Percentiles rank a stretch among this genome's conserved stretches.
These are phyloP conservation scores for Reticulitermes speratus DNA, from an alignment of 1,140 invertebrate species.

Conservation along the genomic window DNA sequence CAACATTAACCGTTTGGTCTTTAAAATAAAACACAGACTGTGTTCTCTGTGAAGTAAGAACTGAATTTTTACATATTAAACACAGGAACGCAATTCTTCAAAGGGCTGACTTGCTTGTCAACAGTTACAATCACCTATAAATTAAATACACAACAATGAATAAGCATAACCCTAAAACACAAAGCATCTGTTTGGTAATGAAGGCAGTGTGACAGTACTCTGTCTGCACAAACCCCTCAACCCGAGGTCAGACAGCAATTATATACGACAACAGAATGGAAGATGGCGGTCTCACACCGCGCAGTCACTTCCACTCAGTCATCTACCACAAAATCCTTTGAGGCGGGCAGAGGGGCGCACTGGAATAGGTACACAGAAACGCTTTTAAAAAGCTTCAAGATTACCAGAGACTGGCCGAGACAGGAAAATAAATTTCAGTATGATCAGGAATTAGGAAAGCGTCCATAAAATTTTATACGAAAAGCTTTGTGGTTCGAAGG, in stretches of 20 bases:
- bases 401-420: not conserved
- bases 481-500: not conserved
- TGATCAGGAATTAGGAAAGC: not conserved
- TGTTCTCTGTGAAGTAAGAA: no score
- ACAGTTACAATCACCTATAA: no score
- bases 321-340: not conserved
- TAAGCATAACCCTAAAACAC: not conserved
- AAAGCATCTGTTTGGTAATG: not conserved
- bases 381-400: not conserved
- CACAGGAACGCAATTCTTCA: no score
- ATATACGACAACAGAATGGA: not conserved
- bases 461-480: not conserved
- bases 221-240: not conserved
- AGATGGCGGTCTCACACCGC: not conserved
- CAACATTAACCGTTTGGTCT: no score
- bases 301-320: not conserved
- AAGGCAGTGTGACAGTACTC: not conserved
- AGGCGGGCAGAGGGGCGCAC: no score
- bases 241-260: not conserved
- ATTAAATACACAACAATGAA: not conserved
- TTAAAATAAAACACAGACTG: no score
- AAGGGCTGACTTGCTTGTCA: no score
- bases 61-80: no score
- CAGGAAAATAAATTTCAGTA: not conserved
- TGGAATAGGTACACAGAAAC: not conserved